phyloP scores from a whole-genome alignment of 1,140 invertebrate genomes.

The Dreissena polymorpha region DNA sequence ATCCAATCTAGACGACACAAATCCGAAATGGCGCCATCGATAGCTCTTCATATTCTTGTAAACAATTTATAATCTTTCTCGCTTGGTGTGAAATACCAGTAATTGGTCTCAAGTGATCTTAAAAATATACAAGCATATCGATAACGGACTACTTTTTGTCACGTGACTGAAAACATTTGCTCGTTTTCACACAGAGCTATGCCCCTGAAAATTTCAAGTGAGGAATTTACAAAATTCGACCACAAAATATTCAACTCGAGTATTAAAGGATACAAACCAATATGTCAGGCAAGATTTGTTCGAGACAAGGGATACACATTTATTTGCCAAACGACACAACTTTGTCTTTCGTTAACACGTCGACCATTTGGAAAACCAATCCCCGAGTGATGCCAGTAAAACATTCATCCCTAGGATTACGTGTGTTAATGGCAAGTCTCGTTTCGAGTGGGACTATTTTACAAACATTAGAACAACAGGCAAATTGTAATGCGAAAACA shows the following conservation, averaged over 20 bases:
- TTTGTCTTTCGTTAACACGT: conserved; percentile 48
- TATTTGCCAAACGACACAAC: conserved; percentile 54
- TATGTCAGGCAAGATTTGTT: conserved; percentile 47
- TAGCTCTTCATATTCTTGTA: conserved; percentile 46
- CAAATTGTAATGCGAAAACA: conserved; percentile 49
- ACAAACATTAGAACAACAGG: conserved; percentile 50
- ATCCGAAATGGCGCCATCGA: conserved; percentile 51
- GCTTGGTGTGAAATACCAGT: conserved; percentile 52
- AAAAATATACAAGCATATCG: conserved; percentile 54
- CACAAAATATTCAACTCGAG: conserved; percentile 35
- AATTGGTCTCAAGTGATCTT: conserved; percentile 56
- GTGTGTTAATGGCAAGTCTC: conserved; percentile 42
- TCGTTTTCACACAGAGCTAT: conserved; percentile 33
- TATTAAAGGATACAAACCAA: conserved; percentile 51
- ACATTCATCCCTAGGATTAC: conserved; percentile 19
- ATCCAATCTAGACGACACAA: conserved; percentile 36
- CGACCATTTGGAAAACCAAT: not conserved
- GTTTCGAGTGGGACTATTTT: conserved; percentile 45
- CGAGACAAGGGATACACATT: conserved; percentile 49
- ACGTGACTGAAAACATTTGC: not conserved
- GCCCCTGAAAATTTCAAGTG: conserved; percentile 16
- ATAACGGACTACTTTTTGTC: conserved; percentile 44
- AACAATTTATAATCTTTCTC: conserved; percentile 56
- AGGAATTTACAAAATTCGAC: conserved; percentile 52
- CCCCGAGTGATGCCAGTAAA: not conserved